Evolutionary conservation across 2,888 invertebrate species (phyloP).

Genomic region (Alcis repandata): DNA sequence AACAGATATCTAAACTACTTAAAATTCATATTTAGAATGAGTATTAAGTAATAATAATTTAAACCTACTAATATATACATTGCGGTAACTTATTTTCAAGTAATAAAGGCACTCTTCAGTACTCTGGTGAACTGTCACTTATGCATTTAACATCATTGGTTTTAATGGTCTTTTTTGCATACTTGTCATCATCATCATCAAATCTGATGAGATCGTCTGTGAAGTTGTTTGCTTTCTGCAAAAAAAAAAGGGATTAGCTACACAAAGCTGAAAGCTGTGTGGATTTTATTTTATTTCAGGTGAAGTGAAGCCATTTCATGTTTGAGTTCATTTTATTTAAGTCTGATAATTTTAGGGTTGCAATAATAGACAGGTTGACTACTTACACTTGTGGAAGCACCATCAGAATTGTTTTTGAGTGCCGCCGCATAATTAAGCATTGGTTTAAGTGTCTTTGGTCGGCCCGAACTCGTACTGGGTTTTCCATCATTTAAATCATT

Average conservation of each 20-base stretch:
- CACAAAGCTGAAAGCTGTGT: too few species aligned
- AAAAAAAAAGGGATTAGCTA: constrained; percentile 46
- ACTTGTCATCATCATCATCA: constrained; percentile 75
- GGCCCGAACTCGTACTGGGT: constrained; percentile 62
- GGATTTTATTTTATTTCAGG: too few species aligned
- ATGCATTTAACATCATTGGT: constrained; percentile 68
- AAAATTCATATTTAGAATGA: constrained; percentile 38
- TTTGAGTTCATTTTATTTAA: too few species aligned
- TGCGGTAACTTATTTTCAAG: constrained; percentile 67
- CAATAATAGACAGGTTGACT: constrained; percentile 2
- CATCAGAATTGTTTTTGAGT: constrained; percentile 66
- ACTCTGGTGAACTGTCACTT: constrained; percentile 80
- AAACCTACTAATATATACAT: constrained; percentile 33
- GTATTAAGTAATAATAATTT: constrained; percentile 46
- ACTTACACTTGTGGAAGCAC: constrained; percentile 76
- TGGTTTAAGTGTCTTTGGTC: constrained; percentile 60
- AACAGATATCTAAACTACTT: constrained; percentile 19
- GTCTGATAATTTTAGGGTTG: not conserved
- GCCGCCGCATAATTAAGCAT: constrained; percentile 75
- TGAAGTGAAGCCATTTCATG: too few species aligned
- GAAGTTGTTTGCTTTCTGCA: constrained; percentile 70
- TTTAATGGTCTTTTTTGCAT: constrained; percentile 65
- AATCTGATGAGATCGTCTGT: constrained; percentile 77
- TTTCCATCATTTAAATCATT: constrained; percentile 59
- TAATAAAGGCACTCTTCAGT: constrained; percentile 75